phyloP scores from a whole-genome alignment of 1,140 invertebrate genomes.

The Cataglyphis hispanica region DNA sequence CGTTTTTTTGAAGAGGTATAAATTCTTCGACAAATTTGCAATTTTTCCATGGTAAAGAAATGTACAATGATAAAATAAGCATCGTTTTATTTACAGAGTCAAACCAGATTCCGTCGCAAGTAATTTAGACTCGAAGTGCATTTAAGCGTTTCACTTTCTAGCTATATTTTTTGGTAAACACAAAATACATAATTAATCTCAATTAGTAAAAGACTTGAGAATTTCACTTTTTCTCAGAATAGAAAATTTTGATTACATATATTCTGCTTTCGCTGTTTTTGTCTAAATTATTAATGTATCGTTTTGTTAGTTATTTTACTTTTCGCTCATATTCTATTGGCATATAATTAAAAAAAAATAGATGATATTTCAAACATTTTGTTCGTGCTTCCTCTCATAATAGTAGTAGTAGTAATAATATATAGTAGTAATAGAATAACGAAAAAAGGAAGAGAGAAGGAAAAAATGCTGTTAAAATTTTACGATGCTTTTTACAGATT shows the following conservation, averaged over 20 bases:
- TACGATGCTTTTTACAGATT: background rate
- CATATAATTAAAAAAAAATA: background rate
- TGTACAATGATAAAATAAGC: background rate
- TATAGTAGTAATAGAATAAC: background rate
- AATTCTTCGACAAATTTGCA: background rate
- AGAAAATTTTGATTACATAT: background rate
- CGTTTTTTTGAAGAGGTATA: background rate
- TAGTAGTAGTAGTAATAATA: background rate
- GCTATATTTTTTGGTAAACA: background rate
- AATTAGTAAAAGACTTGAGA: background rate
- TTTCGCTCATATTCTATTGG: conserved; percentile 5
- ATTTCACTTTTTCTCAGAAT: background rate
- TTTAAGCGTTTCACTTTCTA: background rate
- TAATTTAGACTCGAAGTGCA: background rate
- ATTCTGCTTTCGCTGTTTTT: background rate
- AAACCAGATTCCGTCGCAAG: background rate
- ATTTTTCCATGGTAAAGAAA: background rate
- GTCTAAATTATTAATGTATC: too few species aligned
- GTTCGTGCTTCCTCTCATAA: conserved; percentile 2
- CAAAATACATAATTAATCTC: background rate
- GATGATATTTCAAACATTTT: background rate
- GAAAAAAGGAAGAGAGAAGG: too few species aligned
- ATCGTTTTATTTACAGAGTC: conserved; percentile 1
- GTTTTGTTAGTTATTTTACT: background rate
- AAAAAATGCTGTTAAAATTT: background rate